Percentiles rank a stretch among this genome's conserved stretches.
Conservation (phyloP, 2,888 invertebrate species). For the Dryocosmus kuriphilus region DNA sequence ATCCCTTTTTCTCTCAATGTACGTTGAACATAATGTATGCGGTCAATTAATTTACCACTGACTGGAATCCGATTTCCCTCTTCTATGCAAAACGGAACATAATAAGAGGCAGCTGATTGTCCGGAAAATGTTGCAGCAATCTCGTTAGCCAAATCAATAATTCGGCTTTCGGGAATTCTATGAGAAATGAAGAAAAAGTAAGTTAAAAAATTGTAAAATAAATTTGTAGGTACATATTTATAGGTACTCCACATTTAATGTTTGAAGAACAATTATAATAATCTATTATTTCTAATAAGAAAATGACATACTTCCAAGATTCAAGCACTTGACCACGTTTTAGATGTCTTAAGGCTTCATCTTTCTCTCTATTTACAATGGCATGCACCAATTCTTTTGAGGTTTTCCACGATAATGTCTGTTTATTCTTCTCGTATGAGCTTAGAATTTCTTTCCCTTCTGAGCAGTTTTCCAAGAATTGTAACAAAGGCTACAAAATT, state of each 20-base stretch:
- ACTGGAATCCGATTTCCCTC: background rate
- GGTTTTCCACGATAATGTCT: background rate
- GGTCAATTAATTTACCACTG: slow-evolving; percentile 11
- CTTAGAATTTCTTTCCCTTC: background rate
- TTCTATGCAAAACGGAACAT: slow-evolving; percentile 26
- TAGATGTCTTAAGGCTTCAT: background rate
- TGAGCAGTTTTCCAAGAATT: background rate
- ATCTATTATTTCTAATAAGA: background rate
- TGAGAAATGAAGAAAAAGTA: background rate
- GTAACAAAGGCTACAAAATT: background rate
- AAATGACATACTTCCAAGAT: background rate
- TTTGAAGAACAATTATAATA: too few species aligned
- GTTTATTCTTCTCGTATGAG: background rate
- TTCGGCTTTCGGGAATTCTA: slow-evolving; percentile 13
- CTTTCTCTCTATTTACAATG: background rate
- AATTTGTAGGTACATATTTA: background rate
- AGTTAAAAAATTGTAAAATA: background rate
- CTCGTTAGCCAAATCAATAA: slow-evolving; percentile 7
- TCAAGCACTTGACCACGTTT: slow-evolving; percentile 3
- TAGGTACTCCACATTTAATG: too few species aligned
- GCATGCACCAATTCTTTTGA: background rate
- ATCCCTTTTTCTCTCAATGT: slow-evolving; percentile 3
- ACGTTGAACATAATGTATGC: slow-evolving; percentile 16
- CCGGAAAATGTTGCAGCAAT: background rate
- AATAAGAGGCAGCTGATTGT: slow-evolving; percentile 30